Evolutionary conservation across 2,113 vertebrate species (phyloP), one percentile per base, ranked within the genome.

Genomic region (Tragelaphus strepsiceros): DNA sequence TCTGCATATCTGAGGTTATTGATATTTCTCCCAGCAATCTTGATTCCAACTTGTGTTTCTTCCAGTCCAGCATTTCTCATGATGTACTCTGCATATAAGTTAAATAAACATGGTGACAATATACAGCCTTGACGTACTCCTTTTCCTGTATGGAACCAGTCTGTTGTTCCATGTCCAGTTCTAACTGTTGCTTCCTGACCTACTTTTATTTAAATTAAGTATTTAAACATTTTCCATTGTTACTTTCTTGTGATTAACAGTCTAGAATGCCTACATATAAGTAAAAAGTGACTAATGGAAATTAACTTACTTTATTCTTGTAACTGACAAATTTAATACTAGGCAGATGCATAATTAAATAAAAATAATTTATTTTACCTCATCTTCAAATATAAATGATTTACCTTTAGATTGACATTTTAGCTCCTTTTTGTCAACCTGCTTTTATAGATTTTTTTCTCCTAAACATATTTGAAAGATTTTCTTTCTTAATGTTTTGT

Each of bases 401-500:
- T 83, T 88, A 56, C 67, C 64, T 87, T 96, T 61, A 88, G 7
- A 77, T 12, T 81, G 9, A 46, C 74, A 53, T 32, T 83, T 90
- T 61, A 59, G 35, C 74, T 91, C 93, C 28, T 19, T 86, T 96
- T 54, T 80, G 30, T 78, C 43, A 74, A 24, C 21, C 32, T 87
- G 3, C 21, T 80, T 92, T 90, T 61, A n/a, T 7, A 81, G 12
- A 43, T 77, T 51, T 87, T 71, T 35, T 51, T 21, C 19, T 39
- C 67, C 9, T 2, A 86, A 67, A 81, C 1, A 74, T 58, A 74
- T 43, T 10, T 54, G 49, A 13, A 74, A 56, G 26, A 89, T 92
- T 88, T 90, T 86, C 11, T 95, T 88, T 53, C 53, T 90, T 90
- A 90, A 83, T 71, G 90, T 74, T 96, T 95, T 82, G 1, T 59